Evolutionary conservation across 1,140 invertebrate species (phyloP), one percentile per base, ranked within the genome.

Genomic region (Bombus pascuorum): DNA sequence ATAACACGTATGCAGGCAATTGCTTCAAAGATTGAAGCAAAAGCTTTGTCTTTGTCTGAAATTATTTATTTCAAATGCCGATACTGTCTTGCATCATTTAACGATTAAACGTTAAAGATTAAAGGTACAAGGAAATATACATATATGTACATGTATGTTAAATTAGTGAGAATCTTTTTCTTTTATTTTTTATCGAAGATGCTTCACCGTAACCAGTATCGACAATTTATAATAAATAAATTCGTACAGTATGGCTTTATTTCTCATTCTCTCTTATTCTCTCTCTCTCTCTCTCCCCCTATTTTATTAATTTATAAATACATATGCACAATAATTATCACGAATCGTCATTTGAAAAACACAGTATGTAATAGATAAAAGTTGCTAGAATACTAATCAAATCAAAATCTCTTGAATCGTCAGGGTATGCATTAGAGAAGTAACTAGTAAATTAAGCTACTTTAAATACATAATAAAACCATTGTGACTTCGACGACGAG

Each of bases 191-290:
- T 22, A 37, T 53, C 32, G 47, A 32, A 79, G 68, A 71, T 71
- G 39, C 70, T 80, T 72, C 53, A 8, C 18, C 8, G 12, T 80
- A 18, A 42, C 22, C 42, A 81, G 47, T 81, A 85, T 62, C 85
- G 84, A 80, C 53, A 83, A 72, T 90, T 89, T 78, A 70, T 85
- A 90, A 91, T 91, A 91, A 91, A 91, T 89, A 91, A 90, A 73
- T 85, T 91, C 87, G 87, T 90, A 91, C 86, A 86, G 81, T 81
- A 62, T 80, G 66, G 84, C 79, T 76, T 75, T 83, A 34, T 78
- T 79, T 73, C 39, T 66, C 80, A 73, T 81, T 82, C 85, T n/a
- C 44, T 83, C 57, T 76, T 44, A 28, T 39, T 74, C 82, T 74
- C 83, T 74, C 59, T 47, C 39, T 74, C 68, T 82, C 76, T 75